Conservation (phyloP, 2,888 invertebrate species). For the Aporophyla lueneburgensis region DNA sequence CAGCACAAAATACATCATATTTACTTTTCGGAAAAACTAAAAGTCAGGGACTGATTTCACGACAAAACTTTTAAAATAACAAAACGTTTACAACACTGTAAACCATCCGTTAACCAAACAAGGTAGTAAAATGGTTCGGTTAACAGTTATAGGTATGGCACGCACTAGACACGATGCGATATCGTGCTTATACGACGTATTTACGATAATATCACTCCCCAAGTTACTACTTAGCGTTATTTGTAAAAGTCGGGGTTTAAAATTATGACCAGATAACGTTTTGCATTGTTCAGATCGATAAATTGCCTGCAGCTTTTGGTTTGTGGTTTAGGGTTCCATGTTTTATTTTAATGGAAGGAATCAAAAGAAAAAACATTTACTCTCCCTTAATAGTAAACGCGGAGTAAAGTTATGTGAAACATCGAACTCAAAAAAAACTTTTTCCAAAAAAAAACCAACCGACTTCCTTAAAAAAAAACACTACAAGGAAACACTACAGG, state of each 20-base stretch:
- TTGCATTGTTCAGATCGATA: neutral
- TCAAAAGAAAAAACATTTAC: neutral
- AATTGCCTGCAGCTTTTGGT: neutral
- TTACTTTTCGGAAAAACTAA: neutral
- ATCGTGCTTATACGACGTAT: slow-evolving; percentile 29
- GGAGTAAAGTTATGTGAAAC: neutral
- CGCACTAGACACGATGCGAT: slow-evolving; percentile 29
- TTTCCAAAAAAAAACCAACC: too few relatives aligned
- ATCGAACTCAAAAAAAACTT: too few relatives aligned
- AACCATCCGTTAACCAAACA: slow-evolving; percentile 43
- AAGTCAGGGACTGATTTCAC: slow-evolving; percentile 18
- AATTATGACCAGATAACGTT: neutral
- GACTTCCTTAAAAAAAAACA: too few relatives aligned
- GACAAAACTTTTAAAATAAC: slow-evolving; percentile 55
- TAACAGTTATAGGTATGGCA: slow-evolving; percentile 25
- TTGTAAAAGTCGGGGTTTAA: slow-evolving; percentile 13
- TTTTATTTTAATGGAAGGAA: neutral
- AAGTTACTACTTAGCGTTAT: slow-evolving; percentile 41
- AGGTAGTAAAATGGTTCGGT: slow-evolving; percentile 48
- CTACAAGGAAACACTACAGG: too few relatives aligned
- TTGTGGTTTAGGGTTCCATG: neutral
- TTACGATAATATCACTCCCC: slow-evolving; percentile 38
- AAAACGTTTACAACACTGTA: slow-evolving; percentile 41
- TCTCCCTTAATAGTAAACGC: neutral
- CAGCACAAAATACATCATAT: neutral